Conservation (phyloP, 2,113 vertebrate species). For the Sinocyclocheilus grahami region DNA sequence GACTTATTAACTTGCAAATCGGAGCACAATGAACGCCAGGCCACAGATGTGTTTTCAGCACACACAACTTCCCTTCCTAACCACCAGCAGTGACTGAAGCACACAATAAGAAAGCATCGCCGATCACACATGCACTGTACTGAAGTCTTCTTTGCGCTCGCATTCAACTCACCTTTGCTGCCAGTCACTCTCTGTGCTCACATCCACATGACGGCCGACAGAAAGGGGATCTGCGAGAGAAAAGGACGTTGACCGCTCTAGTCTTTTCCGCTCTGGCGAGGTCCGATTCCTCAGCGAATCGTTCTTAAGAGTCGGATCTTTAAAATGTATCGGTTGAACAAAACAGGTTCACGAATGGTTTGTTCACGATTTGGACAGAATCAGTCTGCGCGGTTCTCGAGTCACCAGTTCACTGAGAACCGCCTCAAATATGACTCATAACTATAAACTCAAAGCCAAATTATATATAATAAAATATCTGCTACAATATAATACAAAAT, state of each 20-base stretch:
- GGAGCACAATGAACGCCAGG: neutral
- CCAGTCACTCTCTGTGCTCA: neutral
- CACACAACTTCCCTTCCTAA: neutral
- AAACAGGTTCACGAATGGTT: neutral
- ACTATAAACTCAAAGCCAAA: neutral
- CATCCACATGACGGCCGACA: neutral
- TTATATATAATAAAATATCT: too few relatives aligned
- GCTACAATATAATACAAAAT: neutral
- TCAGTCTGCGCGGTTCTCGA: neutral
- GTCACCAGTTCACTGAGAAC: neutral
- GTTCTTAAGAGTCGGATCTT: neutral
- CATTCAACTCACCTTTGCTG: neutral
- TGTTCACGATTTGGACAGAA: neutral
- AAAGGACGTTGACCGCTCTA: neutral
- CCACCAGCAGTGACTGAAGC: neutral
- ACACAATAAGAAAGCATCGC: neutral
- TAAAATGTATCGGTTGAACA: neutral
- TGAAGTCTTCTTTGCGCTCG: neutral
- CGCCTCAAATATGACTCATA: neutral
- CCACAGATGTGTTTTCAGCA: slow-evolving; percentile 6
- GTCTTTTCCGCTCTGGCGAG: neutral
- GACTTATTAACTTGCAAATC: neutral
- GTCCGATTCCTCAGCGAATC: neutral
- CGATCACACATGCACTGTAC: neutral
- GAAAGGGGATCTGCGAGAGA: neutral